A percentile compares a stretch with the other conserved stretches of the same genome.
phyloP scores from a whole-genome alignment of 2,113 vertebrate species.

The Empidonax alnorum region DNA sequence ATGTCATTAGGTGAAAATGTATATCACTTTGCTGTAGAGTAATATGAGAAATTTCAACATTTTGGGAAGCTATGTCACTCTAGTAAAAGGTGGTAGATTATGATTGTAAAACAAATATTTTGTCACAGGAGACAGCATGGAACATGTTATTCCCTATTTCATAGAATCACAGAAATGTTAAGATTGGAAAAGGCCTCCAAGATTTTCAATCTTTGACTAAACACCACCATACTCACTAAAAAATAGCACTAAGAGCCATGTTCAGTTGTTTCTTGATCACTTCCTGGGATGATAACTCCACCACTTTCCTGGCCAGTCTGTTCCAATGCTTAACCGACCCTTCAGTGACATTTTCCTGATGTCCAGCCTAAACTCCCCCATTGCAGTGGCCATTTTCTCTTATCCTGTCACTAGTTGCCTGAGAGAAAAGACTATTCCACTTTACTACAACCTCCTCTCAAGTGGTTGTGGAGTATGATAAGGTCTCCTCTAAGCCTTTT shows the following conservation, averaged over 20 bases:
- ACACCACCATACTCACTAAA: neutral
- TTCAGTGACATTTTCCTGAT: neutral
- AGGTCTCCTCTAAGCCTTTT: neutral
- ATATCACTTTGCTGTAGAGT: neutral
- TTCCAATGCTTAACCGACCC: neutral
- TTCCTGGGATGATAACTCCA: neutral
- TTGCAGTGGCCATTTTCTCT: neutral
- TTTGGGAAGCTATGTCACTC: neutral
- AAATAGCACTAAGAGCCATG: neutral
- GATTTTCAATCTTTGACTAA: neutral
- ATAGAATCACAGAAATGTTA: neutral
- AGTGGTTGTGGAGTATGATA: neutral
- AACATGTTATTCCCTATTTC: neutral
- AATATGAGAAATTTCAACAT: conserved; percentile 1
- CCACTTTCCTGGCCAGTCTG: neutral
- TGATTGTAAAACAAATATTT: neutral
- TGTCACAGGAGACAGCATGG: neutral
- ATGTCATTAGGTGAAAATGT: neutral
- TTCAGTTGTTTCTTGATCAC: neutral
- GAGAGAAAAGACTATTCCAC: neutral
- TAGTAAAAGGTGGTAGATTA: neutral
- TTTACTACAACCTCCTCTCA: neutral
- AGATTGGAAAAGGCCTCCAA: neutral
- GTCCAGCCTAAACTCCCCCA: neutral
- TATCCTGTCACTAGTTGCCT: neutral